Percentiles rank a stretch among this genome's conserved stretches.
Evolutionary conservation across 2,888 invertebrate species (phyloP).

Genomic region (Lithophane socia): DNA sequence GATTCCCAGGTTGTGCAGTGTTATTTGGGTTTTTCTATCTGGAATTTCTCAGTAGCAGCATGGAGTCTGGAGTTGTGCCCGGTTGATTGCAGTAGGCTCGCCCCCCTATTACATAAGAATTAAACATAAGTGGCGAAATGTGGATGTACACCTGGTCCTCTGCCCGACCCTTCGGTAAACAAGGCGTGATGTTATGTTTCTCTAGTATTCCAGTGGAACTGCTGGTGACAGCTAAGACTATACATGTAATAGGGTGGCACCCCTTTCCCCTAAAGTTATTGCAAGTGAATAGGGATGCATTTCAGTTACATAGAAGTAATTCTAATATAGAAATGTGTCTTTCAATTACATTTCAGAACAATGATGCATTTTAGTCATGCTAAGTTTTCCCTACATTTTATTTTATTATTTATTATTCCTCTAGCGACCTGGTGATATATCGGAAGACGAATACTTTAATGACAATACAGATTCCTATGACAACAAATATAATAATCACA

Average conservation of each 20-base stretch:
- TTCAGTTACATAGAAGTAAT: neutral
- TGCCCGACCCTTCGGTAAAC: no score
- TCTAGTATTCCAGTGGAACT: neutral
- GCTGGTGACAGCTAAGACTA: no score
- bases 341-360: neutral
- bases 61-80: no score
- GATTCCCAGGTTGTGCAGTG: no score
- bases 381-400: conserved; percentile 2
- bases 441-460: conserved; percentile 82
- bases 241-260: neutral
- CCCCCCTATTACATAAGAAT: no score
- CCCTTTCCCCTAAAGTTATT: neutral
- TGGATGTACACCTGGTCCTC: no score
- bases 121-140: no score
- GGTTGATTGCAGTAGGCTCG: no score
- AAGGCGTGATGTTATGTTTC: neutral
- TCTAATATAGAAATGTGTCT: neutral
- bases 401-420: conserved; percentile 60
- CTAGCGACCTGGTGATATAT: conserved; percentile 83
- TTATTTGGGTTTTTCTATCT: no score
- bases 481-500: conserved; percentile 72
- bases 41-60: no score
- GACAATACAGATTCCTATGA: conserved; percentile 76
- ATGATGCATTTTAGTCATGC: neutral
- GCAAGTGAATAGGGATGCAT: neutral